phyloP scores from a whole-genome alignment of 2,113 vertebrate species.

The Arenaria interpres region DNA sequence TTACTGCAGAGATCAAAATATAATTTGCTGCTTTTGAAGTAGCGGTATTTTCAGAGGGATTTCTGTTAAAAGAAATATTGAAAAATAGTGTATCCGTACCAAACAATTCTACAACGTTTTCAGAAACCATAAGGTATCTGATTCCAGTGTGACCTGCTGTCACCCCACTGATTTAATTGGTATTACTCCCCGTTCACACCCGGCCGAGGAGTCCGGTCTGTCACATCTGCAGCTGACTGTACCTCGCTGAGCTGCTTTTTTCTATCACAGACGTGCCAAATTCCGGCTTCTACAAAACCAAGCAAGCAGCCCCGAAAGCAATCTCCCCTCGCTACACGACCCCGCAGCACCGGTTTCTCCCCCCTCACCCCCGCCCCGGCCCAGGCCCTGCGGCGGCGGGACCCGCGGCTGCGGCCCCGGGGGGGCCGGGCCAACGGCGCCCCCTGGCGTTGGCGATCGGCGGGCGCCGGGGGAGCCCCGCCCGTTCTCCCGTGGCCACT shows the following conservation, averaged over 20 bases:
- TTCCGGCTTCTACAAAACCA: no score
- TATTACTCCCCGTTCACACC: neutral
- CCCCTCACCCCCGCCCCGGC: no score
- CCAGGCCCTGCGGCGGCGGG: neutral
- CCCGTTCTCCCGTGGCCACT: neutral
- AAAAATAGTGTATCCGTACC: neutral
- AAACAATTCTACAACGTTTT: neutral
- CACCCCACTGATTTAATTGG: neutral
- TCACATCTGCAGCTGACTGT: neutral
- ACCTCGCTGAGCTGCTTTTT: neutral
- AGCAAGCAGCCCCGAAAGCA: neutral
- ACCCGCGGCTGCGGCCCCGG: neutral
- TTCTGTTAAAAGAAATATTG: neutral
- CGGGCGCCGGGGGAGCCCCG: neutral
- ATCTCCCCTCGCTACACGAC: accelerated
- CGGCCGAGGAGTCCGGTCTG: neutral
- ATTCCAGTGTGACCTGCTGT: neutral
- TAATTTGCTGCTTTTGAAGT: neutral
- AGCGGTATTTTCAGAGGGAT: neutral
- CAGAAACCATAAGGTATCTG: neutral
- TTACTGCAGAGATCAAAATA: neutral
- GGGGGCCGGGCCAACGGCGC: neutral
- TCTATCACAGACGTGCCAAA: neutral
- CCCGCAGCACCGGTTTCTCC: neutral
- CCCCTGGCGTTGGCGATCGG: neutral